Evolutionary conservation across 2,888 invertebrate genomes (phyloP).

Genomic region (Rhopalosiphum nymphaeae): DNA sequence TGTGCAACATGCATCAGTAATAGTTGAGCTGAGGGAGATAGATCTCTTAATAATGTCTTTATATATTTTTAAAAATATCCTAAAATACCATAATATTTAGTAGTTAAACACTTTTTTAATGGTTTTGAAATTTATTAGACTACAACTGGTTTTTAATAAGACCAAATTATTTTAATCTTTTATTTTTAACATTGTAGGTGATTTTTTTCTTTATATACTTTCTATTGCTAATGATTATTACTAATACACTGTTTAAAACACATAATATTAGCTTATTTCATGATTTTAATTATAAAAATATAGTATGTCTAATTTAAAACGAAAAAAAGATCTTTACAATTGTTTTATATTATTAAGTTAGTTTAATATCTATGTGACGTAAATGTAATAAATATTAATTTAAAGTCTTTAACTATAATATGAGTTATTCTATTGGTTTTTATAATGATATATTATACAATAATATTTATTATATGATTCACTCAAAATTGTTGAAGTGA

Average conservation of each 20-base stretch:
- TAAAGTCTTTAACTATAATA: background rate
- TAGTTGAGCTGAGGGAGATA: no score
- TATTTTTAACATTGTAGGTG: no score
- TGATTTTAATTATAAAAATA: background rate
- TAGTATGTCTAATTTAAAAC: background rate
- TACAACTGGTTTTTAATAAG: no score
- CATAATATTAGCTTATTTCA: background rate
- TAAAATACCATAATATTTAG: background rate
- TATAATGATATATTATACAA: background rate
- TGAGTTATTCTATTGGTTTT: background rate
- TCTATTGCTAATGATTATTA: no score
- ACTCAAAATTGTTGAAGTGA: background rate
- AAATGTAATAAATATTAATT: background rate
- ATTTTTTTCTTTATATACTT: no score
- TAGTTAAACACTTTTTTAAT: background rate
- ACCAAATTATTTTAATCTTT: no score
- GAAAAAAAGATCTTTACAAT: background rate
- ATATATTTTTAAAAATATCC: background rate
- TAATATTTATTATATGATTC: background rate
- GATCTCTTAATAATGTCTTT: no score
- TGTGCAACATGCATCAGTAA: no score
- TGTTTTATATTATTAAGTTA: background rate
- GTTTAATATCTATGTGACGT: background rate
- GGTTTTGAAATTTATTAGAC: background rate
- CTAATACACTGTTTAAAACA: no score